Evolutionary conservation across 2,888 invertebrate genomes (phyloP), one percentile per base, ranked within the genome.

Genomic region (Stenoptilia bipunctidactyla): DNA sequence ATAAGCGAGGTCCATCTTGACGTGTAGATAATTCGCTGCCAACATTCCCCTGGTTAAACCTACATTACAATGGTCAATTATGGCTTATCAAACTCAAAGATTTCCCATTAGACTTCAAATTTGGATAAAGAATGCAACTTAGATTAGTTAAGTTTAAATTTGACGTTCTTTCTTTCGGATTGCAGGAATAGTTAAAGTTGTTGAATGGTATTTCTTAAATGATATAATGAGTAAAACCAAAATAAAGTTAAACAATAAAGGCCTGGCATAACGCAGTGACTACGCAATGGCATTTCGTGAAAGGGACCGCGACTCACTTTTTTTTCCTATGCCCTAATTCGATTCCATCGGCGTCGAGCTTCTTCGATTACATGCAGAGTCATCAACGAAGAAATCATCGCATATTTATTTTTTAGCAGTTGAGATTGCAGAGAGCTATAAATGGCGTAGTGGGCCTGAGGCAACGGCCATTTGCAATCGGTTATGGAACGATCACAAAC

Each of bases 391-490:
- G 73, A 72, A 74, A 76, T 71, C 61, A 58, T 62, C 66, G 66
- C 62, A 58, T 65, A 57, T 56, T 68, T 60, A 67, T 76, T 83
- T 80, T 83, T 82, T 79, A 68, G 62, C 63, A 55, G 68, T 55
- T 58, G 69, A 75, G 79, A 80, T 82, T 80, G 79, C 70, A 55
- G 70, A 64, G 61, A 55, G 69, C 80, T 77, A 73, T 76, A 83
- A 80, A 79, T 67, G 82, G 79, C 67, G 60, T 63, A 59, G 58
- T 54, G 59, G 52, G 68, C 76, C 76, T 61, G 71, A 47, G 80
- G 82, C 80, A 62, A 65, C 74, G 67, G 74, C 76, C 76, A 82
- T 83, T 83, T 83, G 79, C 82, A 79, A 82, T 76, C 80, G 69
- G 74, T 82, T 82, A 80, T 80, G 80, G 80, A 75, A 77, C 77